Base-by-base conservation (phyloP, 2,797 vertebrate genomes). In the Chromobotia macracanthus region DNA sequence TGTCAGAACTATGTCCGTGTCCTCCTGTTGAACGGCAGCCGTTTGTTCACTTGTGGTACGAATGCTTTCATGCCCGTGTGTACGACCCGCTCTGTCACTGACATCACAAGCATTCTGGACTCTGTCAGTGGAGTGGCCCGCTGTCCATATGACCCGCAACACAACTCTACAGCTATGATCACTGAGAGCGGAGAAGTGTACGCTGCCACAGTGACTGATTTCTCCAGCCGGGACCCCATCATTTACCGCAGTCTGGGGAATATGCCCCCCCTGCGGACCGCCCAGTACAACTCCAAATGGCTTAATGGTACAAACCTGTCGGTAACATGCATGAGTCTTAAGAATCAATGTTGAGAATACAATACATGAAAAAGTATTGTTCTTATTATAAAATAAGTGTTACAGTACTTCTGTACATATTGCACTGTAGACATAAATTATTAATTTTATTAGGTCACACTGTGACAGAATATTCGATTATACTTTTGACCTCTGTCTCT, bases 231-330 rank as follows among this genome's bases (percentile, higher is more conserved):
- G 0, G 97, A 99, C 87, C 97, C 97, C 0, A 97, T 98, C 78
- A 95, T 99, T 85, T 99, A 99, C 88, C 93, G 97, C 64, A 98
- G 97, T 64, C 91, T 99, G 82, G 97, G 97, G 1, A 84, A 92
- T 50, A 90, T 97, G 87, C 96, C 96, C 0, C 96, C 97, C 0
- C 94, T 99, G 6, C 95, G 97, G 79, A 96, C 95, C 0, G 97
- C 96, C 0, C 97, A 98, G 87, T 98, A 99, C 91, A 99, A 99
- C 92, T 99, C 97, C 83, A 98, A 97, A 77, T 98, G 97, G 97
- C 94, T 98, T 56, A 98, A 97, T 7, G 97, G 97, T 98, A 83
- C 82, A 61, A 18, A 13, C 21, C 12, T 23, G n/a, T 55, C 3
- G 1, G 8, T 13, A 15, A 15, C 46, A 9, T 55, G n/a, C 11